A percentile compares a stretch with the other conserved stretches of the same genome.
These are phyloP conservation scores for roundworm (Caenorhabditis elegans) DNA, from an alignment of 1,140 invertebrate species.

Conservation along the genomic window WBcel235 BX284604.4:9105001-9105500, in stretches of 20 bases:
- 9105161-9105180: too few relatives aligned
- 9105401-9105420: background rate
- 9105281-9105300: too few relatives aligned
- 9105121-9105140: background rate
- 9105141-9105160: too few relatives aligned
- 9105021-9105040: background rate
- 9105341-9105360: too few relatives aligned
- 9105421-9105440: background rate
- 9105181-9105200: too few relatives aligned
- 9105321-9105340: too few relatives aligned
- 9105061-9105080: background rate
- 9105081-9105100: background rate
- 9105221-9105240: too few relatives aligned
- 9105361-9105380: background rate
- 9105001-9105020: background rate
- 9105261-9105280: background rate
- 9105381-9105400: background rate
- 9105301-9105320: too few relatives aligned
- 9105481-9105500: too few relatives aligned
- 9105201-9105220: too few relatives aligned
- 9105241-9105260: background rate
- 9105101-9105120: conserved; percentile 5
- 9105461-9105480: background rate
- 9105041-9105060: background rate
- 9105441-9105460: background rate